Percentiles rank a stretch among this genome's conserved stretches.
Evolutionary conservation across 2,113 vertebrate genomes (phyloP).

Genomic region (Callaeas wilsoni): DNA sequence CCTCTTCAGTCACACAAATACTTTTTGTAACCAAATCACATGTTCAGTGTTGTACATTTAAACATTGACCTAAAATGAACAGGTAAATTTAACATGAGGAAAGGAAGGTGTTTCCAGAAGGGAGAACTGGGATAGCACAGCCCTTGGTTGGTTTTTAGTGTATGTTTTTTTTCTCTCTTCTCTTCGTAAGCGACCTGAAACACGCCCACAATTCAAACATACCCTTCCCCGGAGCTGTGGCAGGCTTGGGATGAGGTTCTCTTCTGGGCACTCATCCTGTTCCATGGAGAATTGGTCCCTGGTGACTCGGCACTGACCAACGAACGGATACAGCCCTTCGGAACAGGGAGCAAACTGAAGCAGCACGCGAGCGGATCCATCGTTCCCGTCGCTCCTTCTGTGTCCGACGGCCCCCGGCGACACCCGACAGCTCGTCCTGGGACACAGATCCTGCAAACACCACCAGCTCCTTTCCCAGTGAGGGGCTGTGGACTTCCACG

Average conservation of each 20-base stretch:
- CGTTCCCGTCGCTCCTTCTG: neutral
- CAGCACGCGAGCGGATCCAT: constrained; percentile 23
- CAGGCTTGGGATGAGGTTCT: constrained; percentile 58
- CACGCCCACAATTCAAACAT: neutral
- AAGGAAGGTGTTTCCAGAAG: constrained; percentile 44
- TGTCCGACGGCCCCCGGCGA: neutral
- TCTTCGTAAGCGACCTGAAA: constrained; percentile 15
- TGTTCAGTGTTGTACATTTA: constrained; percentile 67
- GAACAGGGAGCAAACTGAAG: neutral
- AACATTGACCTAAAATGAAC: constrained; percentile 71
- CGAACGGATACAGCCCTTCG: neutral
- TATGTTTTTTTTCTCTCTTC: neutral
- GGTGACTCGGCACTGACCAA: constrained; percentile 64
- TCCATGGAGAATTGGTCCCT: constrained; percentile 74
- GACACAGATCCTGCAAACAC: constrained; percentile 2
- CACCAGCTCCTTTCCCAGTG: neutral
- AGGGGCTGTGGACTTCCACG: neutral
- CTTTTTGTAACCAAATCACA: constrained; percentile 71
- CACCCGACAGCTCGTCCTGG: neutral
- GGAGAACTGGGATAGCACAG: constrained; percentile 64
- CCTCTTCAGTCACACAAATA: constrained; percentile 61
- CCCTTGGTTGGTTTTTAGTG: constrained; percentile 48
- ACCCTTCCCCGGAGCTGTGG: constrained; percentile 55
- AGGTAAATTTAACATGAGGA: constrained; percentile 52
- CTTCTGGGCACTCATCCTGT: constrained; percentile 57